A percentile compares a stretch with the other conserved stretches of the same genome.
phyloP scores from a whole-genome alignment of 1,140 invertebrate genomes.

The Pristionchus pacificus region DNA sequence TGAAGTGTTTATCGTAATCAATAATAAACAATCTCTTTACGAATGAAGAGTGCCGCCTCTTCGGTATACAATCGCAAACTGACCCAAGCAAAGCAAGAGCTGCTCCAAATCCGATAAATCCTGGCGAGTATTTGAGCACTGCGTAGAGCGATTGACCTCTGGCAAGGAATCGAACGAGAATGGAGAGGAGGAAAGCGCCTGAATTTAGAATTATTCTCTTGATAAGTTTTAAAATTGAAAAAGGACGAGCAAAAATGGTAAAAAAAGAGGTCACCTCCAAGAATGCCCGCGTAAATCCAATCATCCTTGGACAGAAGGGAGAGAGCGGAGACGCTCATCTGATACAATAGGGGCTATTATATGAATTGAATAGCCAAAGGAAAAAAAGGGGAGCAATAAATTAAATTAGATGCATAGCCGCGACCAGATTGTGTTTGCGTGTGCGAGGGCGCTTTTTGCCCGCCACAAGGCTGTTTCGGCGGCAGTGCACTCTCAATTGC shows the following conservation, averaged over 20 bases:
- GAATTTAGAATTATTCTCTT: too few relatives aligned
- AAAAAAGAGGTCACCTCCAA: slow-evolving; percentile 8
- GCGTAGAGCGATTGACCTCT: background rate
- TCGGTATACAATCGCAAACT: background rate
- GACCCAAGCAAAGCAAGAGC: slow-evolving; percentile 22
- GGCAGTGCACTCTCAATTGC: too few relatives aligned
- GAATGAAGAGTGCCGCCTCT: background rate
- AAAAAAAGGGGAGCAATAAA: too few relatives aligned
- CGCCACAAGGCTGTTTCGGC: too few relatives aligned
- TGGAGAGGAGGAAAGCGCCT: background rate
- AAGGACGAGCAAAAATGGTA: background rate
- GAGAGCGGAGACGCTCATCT: too few relatives aligned
- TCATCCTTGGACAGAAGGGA: slow-evolving; percentile 31
- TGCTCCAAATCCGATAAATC: slow-evolving; percentile 20
- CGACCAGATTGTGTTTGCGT: too few relatives aligned
- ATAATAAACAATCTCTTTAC: background rate
- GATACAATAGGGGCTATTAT: too few relatives aligned
- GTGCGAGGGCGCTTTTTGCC: too few relatives aligned
- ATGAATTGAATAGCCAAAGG: too few relatives aligned
- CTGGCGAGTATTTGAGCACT: background rate
- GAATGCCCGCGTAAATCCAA: slow-evolving; percentile 26
- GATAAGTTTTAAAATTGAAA: too few relatives aligned
- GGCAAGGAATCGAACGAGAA: background rate
- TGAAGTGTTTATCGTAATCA: too few relatives aligned
- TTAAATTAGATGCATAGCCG: too few relatives aligned